Percentiles rank a stretch among this genome's conserved stretches.
Conservation (phyloP, 2,113 vertebrate genomes). For the Muntiacus reevesi region DNA sequence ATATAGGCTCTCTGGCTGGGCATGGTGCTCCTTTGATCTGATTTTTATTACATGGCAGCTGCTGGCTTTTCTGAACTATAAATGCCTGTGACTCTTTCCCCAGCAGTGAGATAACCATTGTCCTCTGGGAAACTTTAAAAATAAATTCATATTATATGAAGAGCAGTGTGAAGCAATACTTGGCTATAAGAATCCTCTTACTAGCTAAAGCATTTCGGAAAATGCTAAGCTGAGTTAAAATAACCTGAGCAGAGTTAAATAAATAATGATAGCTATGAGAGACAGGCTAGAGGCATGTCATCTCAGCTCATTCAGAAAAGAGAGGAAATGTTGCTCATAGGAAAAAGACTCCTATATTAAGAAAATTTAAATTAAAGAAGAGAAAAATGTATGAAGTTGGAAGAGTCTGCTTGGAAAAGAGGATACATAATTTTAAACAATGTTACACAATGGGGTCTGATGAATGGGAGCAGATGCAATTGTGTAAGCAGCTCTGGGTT, state of each 20-base stretch:
- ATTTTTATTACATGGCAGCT: neutral
- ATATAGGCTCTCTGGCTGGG: neutral
- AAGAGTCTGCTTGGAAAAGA: neutral
- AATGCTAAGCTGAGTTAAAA: conserved; percentile 6
- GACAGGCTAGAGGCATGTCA: neutral
- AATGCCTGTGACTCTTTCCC: neutral
- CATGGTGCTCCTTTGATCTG: neutral
- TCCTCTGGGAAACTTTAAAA: neutral
- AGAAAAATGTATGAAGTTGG: neutral
- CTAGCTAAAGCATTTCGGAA: neutral
- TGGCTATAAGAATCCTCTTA: conserved; percentile 12
- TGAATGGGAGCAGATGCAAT: neutral
- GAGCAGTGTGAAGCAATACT: neutral
- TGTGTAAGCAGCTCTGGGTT: neutral
- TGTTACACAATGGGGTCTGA: neutral
- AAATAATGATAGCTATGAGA: conserved; percentile 18
- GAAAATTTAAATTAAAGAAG: neutral
- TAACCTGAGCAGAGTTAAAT: conserved; percentile 25
- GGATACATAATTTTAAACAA: neutral
- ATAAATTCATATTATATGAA: conserved; percentile 1
- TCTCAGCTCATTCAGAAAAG: neutral
- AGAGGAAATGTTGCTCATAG: neutral
- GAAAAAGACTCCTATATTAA: neutral
- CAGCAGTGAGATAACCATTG: neutral
- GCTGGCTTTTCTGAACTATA: neutral